phyloP scores from a whole-genome alignment of 2,113 vertebrate species.

The Oceanites oceanicus region DNA sequence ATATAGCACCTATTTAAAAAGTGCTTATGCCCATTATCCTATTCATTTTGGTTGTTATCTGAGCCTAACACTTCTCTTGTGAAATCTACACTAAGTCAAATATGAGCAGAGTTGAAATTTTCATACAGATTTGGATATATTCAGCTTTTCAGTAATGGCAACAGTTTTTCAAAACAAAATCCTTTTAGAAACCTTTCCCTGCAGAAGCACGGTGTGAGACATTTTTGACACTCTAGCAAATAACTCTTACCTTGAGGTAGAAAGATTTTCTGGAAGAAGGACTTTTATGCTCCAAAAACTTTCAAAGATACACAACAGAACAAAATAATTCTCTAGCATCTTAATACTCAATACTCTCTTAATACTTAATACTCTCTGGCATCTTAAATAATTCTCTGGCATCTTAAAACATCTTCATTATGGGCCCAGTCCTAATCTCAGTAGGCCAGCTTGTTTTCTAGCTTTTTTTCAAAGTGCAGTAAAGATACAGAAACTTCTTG shows the following conservation, averaged over 20 bases:
- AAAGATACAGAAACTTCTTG: not conserved
- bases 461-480: not conserved
- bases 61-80: not conserved
- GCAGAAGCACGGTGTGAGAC: not conserved
- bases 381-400: no score
- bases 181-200: conserved; percentile 18
- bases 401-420: not conserved
- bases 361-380: no score
- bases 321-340: not conserved
- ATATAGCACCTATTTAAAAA: conserved; percentile 13
- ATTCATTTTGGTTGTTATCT: not conserved
- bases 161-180: conserved; percentile 45
- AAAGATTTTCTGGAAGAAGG: conserved; percentile 25
- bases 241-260: not conserved
- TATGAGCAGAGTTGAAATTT: conserved; percentile 46
- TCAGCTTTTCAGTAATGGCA: conserved; percentile 20
- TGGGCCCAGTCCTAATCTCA: not conserved
- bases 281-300: not conserved
- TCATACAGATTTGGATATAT: conserved; percentile 32
- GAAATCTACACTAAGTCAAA: conserved; percentile 5
- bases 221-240: conserved; percentile 34
- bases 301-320: not conserved
- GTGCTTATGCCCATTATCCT: not conserved
- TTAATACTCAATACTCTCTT: no score
- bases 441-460: not conserved